Conservation (phyloP, 2,113 vertebrate genomes). For the Semicossyphus pulcher region DNA sequence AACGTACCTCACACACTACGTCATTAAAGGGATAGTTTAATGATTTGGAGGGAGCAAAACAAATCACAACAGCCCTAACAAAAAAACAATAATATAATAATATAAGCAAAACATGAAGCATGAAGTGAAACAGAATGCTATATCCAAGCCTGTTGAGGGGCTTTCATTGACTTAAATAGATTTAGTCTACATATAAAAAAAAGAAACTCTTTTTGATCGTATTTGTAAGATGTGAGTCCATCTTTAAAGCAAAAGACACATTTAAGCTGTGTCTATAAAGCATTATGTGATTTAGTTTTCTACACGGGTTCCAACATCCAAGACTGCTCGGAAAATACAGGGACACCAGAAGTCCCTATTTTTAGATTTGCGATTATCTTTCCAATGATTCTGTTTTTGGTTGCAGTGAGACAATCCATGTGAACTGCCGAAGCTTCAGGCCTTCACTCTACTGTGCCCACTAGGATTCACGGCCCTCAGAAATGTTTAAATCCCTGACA, state of each 20-base stretch:
- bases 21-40: too few relatives aligned
- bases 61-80: too few relatives aligned
- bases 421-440: neutral
- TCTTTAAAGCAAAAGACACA: neutral
- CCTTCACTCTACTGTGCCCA: neutral
- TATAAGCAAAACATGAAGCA: too few relatives aligned
- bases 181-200: neutral
- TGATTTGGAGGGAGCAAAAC: too few relatives aligned
- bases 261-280: neutral
- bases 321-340: too few relatives aligned
- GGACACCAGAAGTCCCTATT: too few relatives aligned
- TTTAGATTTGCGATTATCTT: neutral
- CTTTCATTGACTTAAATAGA: too few relatives aligned
- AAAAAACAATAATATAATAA: too few relatives aligned
- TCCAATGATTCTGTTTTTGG: neutral
- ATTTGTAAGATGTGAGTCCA: neutral
- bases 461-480: neutral
- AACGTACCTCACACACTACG: too few relatives aligned
- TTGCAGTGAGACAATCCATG: neutral
- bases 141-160: too few relatives aligned
- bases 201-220: neutral
- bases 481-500: neutral
- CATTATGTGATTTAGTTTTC: neutral
- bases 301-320: neutral
- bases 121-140: too few relatives aligned